Evolutionary conservation across 2,888 invertebrate genomes (phyloP).

Genomic region (Celastrina argiolus): DNA sequence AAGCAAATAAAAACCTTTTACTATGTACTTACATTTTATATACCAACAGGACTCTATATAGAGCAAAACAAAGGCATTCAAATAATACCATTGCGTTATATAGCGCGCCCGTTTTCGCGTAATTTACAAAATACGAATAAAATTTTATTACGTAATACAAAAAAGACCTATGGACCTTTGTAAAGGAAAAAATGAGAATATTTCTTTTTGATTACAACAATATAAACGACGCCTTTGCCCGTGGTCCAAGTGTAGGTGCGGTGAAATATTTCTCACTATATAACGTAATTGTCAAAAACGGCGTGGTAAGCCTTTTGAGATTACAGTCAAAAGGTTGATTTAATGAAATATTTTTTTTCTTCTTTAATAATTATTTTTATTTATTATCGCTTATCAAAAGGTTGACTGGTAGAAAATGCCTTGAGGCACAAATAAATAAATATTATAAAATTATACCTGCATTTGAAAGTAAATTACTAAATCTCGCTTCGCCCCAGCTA

Average conservation of each 20-base stretch:
- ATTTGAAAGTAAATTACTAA: no score
- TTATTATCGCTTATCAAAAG: no score
- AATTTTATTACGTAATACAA: slow-evolving; percentile 72
- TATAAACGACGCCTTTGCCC: slow-evolving; percentile 65
- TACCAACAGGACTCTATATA: not conserved
- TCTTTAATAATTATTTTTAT: no score
- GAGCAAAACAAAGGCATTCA: not conserved
- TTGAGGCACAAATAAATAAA: no score
- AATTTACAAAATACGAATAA: slow-evolving; percentile 71
- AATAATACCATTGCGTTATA: not conserved
- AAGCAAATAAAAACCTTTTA: not conserved
- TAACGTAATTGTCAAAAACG: no score
- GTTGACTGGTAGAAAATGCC: no score
- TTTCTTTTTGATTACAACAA: slow-evolving; percentile 78
- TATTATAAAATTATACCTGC: no score
- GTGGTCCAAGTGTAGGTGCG: slow-evolving; percentile 34
- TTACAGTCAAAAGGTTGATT: no score
- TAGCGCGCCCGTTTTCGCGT: slow-evolving; percentile 48
- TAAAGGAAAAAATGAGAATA: slow-evolving; percentile 68
- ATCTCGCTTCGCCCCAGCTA: no score
- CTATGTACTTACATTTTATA: not conserved
- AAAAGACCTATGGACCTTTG: slow-evolving; percentile 63
- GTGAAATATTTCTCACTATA: not conserved
- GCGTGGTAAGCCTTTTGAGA: no score
- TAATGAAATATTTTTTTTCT: no score